These are phyloP conservation scores for Festucalex cinctus DNA, from an alignment of 2,113 vertebrate species.

Conservation along the genomic window DNA sequence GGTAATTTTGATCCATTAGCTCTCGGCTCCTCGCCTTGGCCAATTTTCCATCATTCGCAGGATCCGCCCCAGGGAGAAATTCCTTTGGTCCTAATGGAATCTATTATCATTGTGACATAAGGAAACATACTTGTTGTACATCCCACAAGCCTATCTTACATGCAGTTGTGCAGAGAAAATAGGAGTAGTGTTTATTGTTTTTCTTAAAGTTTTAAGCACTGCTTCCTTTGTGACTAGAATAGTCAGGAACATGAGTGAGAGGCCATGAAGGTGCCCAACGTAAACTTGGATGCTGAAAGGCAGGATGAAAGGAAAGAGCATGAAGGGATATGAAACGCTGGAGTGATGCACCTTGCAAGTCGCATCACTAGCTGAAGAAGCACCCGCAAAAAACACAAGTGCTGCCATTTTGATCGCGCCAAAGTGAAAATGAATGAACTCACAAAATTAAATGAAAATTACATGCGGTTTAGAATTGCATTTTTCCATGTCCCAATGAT, in stretches of 20 bases:
- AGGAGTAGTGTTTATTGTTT: slow-evolving; percentile 7
- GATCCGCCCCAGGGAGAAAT: slow-evolving; percentile 55
- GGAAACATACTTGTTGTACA: slow-evolving; percentile 51
- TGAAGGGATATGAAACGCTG: slow-evolving; percentile 29
- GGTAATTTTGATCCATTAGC: slow-evolving; percentile 80
- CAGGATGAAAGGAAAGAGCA: slow-evolving; percentile 48
- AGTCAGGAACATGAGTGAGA: slow-evolving; percentile 27
- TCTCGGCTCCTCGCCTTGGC: slow-evolving; percentile 65
- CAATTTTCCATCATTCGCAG: slow-evolving; percentile 69
- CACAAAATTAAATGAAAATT: slow-evolving; percentile 1
- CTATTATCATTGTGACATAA: slow-evolving; percentile 63
- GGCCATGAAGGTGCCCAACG: slow-evolving; percentile 44
- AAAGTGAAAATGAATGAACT: background rate
- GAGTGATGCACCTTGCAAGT: slow-evolving; percentile 47
- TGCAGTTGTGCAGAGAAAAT: slow-evolving; percentile 51
- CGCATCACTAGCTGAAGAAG: slow-evolving; percentile 52
- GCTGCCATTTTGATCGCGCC: slow-evolving; percentile 31
- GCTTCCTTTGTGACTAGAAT: slow-evolving; percentile 22
- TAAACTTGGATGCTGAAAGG: slow-evolving; percentile 46
- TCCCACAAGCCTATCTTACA: slow-evolving; percentile 43
- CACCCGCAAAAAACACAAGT: slow-evolving; percentile 13
- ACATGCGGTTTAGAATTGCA: background rate
- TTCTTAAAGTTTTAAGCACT: slow-evolving; percentile 41
- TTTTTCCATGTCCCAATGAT: background rate
- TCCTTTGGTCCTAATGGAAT: slow-evolving; percentile 63